Conservation (phyloP, 2,797 vertebrate genomes). For the Vireo griseus region DNA sequence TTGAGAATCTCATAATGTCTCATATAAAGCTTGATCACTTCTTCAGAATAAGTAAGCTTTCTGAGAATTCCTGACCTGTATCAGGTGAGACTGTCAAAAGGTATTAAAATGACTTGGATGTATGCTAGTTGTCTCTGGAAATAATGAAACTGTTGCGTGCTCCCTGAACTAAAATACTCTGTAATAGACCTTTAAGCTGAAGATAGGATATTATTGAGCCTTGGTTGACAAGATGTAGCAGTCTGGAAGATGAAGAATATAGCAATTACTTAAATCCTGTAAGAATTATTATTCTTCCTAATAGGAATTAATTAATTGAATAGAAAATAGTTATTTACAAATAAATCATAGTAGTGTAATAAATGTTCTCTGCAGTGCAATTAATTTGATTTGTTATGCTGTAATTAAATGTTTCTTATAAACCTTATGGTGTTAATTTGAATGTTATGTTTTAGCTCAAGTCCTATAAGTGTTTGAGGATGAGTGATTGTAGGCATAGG, state of each 20-base stretch:
- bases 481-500: neutral
- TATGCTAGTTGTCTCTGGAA: neutral
- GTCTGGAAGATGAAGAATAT: neutral
- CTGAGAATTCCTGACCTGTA: neutral
- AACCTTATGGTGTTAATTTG: neutral
- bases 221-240: neutral
- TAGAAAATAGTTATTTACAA: neutral
- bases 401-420: neutral
- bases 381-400: neutral
- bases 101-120: neutral
- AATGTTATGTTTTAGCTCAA: neutral
- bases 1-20: neutral
- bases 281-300: neutral
- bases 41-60: neutral
- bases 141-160: neutral
- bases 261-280: neutral
- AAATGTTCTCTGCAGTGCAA: neutral
- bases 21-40: neutral
- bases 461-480: neutral
- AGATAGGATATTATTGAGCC: neutral
- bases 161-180: neutral
- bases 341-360: neutral
- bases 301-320: neutral
- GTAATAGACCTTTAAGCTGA: neutral
- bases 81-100: neutral